Conservation (phyloP, 2,888 invertebrate genomes). For the Sphaeridia pumilis region DNA sequence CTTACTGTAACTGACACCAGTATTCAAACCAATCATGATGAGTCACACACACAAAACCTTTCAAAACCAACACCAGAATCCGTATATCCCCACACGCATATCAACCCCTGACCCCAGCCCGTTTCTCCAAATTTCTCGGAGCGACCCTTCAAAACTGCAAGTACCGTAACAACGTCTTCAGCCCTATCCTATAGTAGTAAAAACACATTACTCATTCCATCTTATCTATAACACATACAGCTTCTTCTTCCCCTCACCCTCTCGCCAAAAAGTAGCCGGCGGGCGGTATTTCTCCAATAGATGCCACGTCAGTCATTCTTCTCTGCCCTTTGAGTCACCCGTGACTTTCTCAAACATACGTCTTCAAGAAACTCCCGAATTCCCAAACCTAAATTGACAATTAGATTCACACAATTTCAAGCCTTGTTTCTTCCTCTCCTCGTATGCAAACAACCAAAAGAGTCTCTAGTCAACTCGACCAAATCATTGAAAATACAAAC, state of each 20-base stretch:
- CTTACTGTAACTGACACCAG: neutral
- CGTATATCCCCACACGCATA: neutral
- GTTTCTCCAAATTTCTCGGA: too few relatives aligned
- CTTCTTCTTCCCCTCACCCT: neutral
- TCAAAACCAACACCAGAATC: too few relatives aligned
- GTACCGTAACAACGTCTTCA: too few relatives aligned
- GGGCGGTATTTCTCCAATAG: neutral
- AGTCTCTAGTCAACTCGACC: too few relatives aligned
- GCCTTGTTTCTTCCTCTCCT: too few relatives aligned
- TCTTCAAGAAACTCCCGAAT: neutral
- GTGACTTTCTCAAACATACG: neutral
- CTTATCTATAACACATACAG: neutral
- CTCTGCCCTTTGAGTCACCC: neutral
- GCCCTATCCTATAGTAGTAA: neutral
- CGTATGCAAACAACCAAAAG: too few relatives aligned
- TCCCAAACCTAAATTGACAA: too few relatives aligned
- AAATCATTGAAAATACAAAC: neutral
- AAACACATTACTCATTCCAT: neutral
- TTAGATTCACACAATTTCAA: too few relatives aligned
- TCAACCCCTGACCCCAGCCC: neutral
- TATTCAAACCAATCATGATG: neutral
- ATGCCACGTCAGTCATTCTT: slow-evolving; percentile 1
- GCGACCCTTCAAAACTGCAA: too few relatives aligned
- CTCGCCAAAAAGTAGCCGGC: neutral
- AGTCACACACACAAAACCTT: slow-evolving; percentile 8